Base-by-base conservation (phyloP, 2,888 invertebrate genomes). In the Rhopalosiphum nymphaeae region DNA sequence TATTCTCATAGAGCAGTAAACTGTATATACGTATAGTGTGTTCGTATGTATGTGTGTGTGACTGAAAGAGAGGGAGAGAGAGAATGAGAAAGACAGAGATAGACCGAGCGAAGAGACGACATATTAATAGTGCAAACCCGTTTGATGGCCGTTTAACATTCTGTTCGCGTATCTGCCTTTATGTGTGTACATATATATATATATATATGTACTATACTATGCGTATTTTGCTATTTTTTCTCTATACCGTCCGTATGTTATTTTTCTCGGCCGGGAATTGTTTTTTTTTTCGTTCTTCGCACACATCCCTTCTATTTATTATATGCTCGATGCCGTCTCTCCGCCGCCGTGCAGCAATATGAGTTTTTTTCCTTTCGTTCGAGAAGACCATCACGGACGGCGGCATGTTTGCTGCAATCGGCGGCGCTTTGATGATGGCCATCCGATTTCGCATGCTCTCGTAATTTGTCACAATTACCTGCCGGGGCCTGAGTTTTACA, bases 91-190 rank as follows among this genome's bases (percentile, higher is more conserved):
- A 44, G 56, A 29, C 44, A 57, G 57, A 57, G 57, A 57, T n/a
- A n/a, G 85, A 53, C 5, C n/a, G 85, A 57, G 16, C 25, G 13
- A 92, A 53, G 53, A 88, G 78, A 88, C 92, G 92, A 87, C 92
- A 78, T 89, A 93, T 92, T 92, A 92, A 92, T 89, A 93, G 88
- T 42, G 92, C 92, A 94, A 94, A 94, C 94, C 90, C 90, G 94
- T 94, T 94, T 53, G 92, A 93, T 86, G 94, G 90, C 94, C 94
- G 94, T 94, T 94, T 94, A 94, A 94, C 94, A 94, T 94, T 94
- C 94, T 94, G 85, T 86, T 86, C 49, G 91, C 91, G 94, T 89
- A 92, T 92, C 88, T 88, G 85, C 61, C 57, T 93, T 93, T 93
- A 56, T 7, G 13, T 9, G n/a, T 78, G 26, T 85, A 57, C n/a